Base-by-base conservation (phyloP, 2,888 invertebrate species). In the Calliphora vomitoria region DNA sequence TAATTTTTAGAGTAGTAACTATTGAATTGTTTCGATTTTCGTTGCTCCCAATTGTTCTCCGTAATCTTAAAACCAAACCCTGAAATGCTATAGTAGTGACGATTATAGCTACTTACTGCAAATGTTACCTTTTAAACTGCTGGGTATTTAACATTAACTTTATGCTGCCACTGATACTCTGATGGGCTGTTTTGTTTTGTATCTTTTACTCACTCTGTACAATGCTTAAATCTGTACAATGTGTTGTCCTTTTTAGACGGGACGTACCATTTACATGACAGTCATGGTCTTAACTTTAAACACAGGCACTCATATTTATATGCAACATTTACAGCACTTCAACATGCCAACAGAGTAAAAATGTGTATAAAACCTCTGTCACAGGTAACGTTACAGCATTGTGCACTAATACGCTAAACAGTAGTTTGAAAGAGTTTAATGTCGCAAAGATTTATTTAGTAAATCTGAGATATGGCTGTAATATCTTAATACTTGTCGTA, bases 251-350 rank as follows among this genome's bases (percentile, higher is more conserved):
- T 25, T 18, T 71, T 58, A 41, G 58, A 25, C n/a, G 8, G 4
- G 58, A 10, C 10, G 1, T 13, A 11, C 72, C 58, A 72, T 18
- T 66, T 72, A 41, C 41, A 41, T 58, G 35, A 58, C 68, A 68
- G 60, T 69, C 31, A 68, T 60, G 58, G 69, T 58, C n/a, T 20
- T 68, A 41, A 69, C 53, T 79, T 79, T 68, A 79, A 68, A 79
- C 50, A 58, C 38, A 68, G 25, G 13, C 68, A 55, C 20, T 18
- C 35, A 66, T 50, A 76, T 76, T 50, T 68, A 47, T 47, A 68
- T 31, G 6, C 8, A 44, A 68, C 68, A 25, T 68, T 68, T 68
- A 25, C 47, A 68, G 20, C 15, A 50, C 25, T 53, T 53, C 8
- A 11, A 50, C 44, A n/a, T 38, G 3, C 15, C 8, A 6, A 44